These are phyloP conservation scores for Leptopilina clavipes DNA, from an alignment of 1,140 invertebrate species.

Conservation along the genomic window DNA sequence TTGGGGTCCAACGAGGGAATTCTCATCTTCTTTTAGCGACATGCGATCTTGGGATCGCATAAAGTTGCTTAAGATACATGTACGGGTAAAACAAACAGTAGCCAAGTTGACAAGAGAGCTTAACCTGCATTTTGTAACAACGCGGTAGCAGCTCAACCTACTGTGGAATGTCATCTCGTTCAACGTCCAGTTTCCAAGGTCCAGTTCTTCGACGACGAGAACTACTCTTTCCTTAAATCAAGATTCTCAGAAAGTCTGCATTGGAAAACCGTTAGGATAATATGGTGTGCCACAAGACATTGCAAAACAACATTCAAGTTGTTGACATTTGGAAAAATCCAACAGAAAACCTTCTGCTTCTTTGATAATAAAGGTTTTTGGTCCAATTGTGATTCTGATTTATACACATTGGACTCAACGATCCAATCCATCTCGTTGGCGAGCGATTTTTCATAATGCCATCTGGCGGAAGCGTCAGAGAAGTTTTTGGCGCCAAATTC, in stretches of 20 bases:
- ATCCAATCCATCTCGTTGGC: no score
- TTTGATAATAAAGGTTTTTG: no score
- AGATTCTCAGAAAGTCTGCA: slow-evolving; percentile 59
- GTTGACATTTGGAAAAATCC: slow-evolving; percentile 1
- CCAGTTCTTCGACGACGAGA: slow-evolving; percentile 58
- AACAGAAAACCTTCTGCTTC: slow-evolving; percentile 2
- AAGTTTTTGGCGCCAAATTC: no score
- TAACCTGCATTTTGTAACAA: slow-evolving; percentile 49
- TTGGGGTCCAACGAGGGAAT: slow-evolving; percentile 39
- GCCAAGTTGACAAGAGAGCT: slow-evolving; percentile 42
- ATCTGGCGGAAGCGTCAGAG: no score
- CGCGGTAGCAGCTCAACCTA: slow-evolving; percentile 45
- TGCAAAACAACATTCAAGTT: slow-evolving; percentile 19
- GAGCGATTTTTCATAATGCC: no score
- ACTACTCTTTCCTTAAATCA: slow-evolving; percentile 59
- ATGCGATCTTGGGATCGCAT: neutral
- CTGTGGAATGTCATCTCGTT: slow-evolving; percentile 57
- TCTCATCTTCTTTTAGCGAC: slow-evolving; percentile 3
- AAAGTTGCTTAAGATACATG: slow-evolving; percentile 47
- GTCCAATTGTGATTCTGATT: no score
- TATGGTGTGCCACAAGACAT: slow-evolving; percentile 42
- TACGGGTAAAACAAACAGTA: slow-evolving; percentile 40
- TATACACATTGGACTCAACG: no score
- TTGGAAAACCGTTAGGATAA: slow-evolving; percentile 59
- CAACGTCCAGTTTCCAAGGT: slow-evolving; percentile 53